Percentiles rank a stretch among this genome's conserved stretches.
phyloP scores from a whole-genome alignment of 2,113 vertebrate genomes.

The Prinia subflava region DNA sequence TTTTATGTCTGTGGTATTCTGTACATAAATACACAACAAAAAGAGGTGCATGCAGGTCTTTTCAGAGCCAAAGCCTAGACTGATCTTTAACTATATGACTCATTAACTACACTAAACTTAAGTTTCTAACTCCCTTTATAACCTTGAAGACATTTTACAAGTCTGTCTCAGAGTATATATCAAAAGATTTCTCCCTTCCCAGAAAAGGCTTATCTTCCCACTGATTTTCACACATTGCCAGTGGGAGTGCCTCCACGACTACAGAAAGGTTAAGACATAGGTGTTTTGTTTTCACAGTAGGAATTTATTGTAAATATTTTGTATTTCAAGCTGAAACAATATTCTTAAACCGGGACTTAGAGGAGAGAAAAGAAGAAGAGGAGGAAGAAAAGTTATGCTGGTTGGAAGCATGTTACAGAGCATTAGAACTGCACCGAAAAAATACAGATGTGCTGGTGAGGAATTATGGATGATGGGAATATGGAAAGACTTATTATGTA shows the following conservation, averaged over 20 bases:
- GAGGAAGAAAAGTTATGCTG: slow-evolving; percentile 78
- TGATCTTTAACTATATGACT: neutral
- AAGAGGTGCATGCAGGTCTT: neutral
- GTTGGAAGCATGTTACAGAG: slow-evolving; percentile 85
- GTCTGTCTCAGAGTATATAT: neutral
- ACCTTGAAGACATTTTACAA: neutral
- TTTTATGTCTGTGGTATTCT: neutral
- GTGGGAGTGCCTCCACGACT: neutral
- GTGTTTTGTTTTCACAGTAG: neutral
- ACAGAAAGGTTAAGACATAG: neutral
- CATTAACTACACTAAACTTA: neutral
- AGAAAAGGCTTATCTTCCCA: neutral
- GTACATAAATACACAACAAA: neutral
- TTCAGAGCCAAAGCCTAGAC: neutral
- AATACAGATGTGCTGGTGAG: slow-evolving; percentile 84
- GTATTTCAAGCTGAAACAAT: slow-evolving; percentile 85
- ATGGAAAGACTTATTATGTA: neutral
- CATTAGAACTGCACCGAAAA: slow-evolving; percentile 83
- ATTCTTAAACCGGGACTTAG: slow-evolving; percentile 83
- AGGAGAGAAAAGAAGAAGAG: slow-evolving; percentile 74
- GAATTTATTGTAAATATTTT: slow-evolving; percentile 41
- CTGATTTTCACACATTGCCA: neutral
- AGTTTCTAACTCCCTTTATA: neutral
- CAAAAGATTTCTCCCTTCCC: neutral
- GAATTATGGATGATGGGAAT: neutral